These are phyloP conservation scores for Vidua chalybeata DNA, from an alignment of 2,113 vertebrate species.

Conservation along the genomic window DNA sequence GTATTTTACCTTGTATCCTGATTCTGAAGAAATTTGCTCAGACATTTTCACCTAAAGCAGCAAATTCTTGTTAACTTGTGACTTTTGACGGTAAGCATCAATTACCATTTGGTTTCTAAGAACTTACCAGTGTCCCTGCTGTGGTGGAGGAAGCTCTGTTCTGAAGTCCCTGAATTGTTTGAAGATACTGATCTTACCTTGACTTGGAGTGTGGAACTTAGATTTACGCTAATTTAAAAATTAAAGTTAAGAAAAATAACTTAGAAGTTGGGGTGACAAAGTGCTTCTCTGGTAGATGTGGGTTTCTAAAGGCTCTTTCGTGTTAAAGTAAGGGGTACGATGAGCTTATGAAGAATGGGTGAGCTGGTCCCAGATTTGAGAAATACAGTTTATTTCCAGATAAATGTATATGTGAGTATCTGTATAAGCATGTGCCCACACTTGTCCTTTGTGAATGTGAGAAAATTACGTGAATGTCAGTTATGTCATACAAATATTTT, in stretches of 20 bases:
- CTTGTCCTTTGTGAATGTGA: background rate
- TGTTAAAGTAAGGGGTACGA: background rate
- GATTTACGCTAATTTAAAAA: background rate
- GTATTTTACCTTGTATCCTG: background rate
- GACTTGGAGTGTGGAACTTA: background rate
- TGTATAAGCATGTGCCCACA: background rate
- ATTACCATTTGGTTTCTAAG: background rate
- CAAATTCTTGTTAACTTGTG: background rate
- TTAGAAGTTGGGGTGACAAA: background rate
- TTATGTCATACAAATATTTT: background rate
- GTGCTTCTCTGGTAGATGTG: background rate
- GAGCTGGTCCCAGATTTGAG: background rate
- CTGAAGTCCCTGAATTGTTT: background rate
- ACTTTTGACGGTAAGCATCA: background rate
- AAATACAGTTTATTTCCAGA: background rate
- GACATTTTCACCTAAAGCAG: background rate
- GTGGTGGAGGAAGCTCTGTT: background rate
- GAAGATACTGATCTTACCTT: background rate
- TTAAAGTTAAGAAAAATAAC: background rate
- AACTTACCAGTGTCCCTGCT: background rate
- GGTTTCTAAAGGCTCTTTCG: background rate
- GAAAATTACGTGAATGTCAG: background rate
- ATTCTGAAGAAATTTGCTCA: background rate
- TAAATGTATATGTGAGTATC: background rate
- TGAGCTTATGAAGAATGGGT: background rate